phyloP scores from a whole-genome alignment of 2,797 vertebrate genomes.

The Chromobotia macracanthus region DNA sequence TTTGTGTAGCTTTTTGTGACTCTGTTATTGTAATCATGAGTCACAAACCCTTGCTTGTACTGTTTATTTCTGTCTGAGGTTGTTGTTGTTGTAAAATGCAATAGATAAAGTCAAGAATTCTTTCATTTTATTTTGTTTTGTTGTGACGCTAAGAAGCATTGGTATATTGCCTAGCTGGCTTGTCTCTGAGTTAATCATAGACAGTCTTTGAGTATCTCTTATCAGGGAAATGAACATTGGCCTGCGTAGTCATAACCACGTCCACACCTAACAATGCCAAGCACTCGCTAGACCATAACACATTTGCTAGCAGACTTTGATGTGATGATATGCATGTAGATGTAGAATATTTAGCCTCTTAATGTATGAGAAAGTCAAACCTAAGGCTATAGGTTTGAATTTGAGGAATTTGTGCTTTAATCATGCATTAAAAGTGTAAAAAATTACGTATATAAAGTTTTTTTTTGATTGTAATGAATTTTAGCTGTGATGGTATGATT shows the following conservation, averaged over 20 bases:
- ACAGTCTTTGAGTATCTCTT: conserved; percentile 30
- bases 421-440: not conserved
- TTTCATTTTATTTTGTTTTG: conserved; percentile 9
- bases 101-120: not conserved
- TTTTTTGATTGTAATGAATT: no score
- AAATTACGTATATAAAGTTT: no score
- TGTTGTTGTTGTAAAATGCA: not conserved
- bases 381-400: not conserved
- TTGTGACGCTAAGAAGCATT: not conserved
- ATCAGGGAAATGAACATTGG: conserved; percentile 53
- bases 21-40: conserved; percentile 56
- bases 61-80: conserved; percentile 1
- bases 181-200: conserved; percentile 29
- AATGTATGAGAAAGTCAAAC: not conserved
- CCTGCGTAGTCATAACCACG: conserved; percentile 28
- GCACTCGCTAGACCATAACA: conserved; percentile 16
- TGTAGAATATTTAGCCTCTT: not conserved
- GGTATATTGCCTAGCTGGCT: not conserved
- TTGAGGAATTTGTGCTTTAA: not conserved
- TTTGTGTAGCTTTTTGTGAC: conserved; percentile 76
- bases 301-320: not conserved
- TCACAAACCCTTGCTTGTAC: conserved; percentile 7
- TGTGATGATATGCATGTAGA: not conserved
- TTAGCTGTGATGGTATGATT: conserved; percentile 4
- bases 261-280: conserved; percentile 26